Base-by-base conservation (phyloP, 2,113 vertebrate species). In the Corapipo altera region DNA sequence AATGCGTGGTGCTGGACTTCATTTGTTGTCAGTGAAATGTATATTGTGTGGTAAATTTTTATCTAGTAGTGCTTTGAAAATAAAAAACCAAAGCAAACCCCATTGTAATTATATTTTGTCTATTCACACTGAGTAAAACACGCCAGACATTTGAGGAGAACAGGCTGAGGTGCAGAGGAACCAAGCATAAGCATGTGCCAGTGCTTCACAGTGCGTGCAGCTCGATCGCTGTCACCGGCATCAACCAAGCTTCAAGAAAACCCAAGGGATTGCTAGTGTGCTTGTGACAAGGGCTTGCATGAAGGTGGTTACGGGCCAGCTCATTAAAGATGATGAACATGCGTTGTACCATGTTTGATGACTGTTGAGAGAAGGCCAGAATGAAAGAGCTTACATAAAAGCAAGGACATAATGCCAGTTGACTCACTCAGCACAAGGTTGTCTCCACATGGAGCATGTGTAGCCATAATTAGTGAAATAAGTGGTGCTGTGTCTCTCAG, bases 171-270 rank as follows among this genome's bases (percentile, higher is more conserved):
- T 73, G 74, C 1, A 2, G 70, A 54, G 61, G 46, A 72, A 43
- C 61, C 32, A 35, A 27, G 33, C 13, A 7, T 0, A 2, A 78
- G 71, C 51, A n/a, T 5, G 39, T 32, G 32, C 27, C 35, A 8
- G 52, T 7, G 41, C 46, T 81, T 57, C 77, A 61, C 33, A 76
- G 57, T 0, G 0, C 0, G 0, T 6, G 1, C 27, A 84, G 73
- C 43, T 59, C 24, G 41, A 21, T 3, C 44, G n/a, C 16, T 37
- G 57, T 57, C 57, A 81, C 27, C 4, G 15, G 75, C 92, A 65
- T 22, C 44, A 81, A 80, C 54, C 2, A 1, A 69, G 70, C 62
- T 66, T 20, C 4, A 12, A 22, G 4, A 11, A 80, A 81, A 84
- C 22, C 12, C 33, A 26, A 58, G 46, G n/a, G 54, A 44, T 48